A percentile compares a stretch with the other conserved stretches of the same genome.
phyloP scores from a whole-genome alignment of 35 echinoderm and acorn worm genomes.

The Apostichopus japonicus region DNA sequence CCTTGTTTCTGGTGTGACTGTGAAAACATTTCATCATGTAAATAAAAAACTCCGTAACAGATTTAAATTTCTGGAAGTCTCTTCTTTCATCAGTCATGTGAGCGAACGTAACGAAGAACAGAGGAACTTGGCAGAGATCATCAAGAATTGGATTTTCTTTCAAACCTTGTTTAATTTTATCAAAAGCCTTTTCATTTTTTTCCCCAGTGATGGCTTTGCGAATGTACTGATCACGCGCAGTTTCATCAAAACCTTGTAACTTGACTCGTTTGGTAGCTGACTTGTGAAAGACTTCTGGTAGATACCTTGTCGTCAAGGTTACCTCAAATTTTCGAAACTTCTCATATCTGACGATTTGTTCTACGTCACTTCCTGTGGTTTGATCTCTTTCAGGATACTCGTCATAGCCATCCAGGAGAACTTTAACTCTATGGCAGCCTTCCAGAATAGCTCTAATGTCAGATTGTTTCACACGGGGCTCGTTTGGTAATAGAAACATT shows the following conservation, averaged over 20 bases:
- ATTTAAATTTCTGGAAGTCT: slow-evolving; percentile 8
- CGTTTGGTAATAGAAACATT: not conserved
- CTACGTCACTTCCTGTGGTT: not conserved
- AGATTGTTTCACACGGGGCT: not conserved
- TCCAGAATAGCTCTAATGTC: slow-evolving; percentile 18
- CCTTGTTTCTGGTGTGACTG: slow-evolving; percentile 29
- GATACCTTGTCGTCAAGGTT: not conserved
- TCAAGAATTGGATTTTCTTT: not conserved
- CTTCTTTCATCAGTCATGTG: not conserved
- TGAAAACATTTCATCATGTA: slow-evolving; percentile 38
- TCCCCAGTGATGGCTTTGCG: too few relatives aligned
- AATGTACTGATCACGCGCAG: not conserved
- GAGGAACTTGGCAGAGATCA: slow-evolving; percentile 17
- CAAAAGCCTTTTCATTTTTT: not conserved
- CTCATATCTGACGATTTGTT: not conserved
- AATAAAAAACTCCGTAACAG: slow-evolving; percentile 8
- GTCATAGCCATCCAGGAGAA: slow-evolving; percentile 35
- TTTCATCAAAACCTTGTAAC: slow-evolving; percentile 13
- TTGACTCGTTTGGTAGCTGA: not conserved
- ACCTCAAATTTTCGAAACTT: slow-evolving; percentile 2
- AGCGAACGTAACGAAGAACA: slow-evolving; percentile 28
- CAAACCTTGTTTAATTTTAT: not conserved
- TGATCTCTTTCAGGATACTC: not conserved
- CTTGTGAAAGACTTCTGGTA: not conserved
- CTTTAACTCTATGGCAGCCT: not conserved